A percentile compares a stretch with the other conserved stretches of the same genome.
Conservation (phyloP, 1,140 invertebrate species). For the Dryas iulia region DNA sequence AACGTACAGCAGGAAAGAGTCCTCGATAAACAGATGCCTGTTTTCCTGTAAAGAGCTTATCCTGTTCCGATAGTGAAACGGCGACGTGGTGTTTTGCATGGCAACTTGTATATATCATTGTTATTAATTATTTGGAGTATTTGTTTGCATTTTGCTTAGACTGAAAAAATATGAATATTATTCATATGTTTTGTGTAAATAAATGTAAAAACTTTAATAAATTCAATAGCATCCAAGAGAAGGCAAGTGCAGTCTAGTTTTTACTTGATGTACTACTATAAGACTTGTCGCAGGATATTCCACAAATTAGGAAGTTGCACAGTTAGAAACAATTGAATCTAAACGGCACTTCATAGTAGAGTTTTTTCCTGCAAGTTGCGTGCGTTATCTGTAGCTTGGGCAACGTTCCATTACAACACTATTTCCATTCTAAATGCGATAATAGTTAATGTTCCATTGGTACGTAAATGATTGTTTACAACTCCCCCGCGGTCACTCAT, state of each 20-base stretch:
- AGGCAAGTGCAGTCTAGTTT: not conserved
- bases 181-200: too few species aligned
- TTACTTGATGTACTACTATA: not conserved
- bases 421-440: constrained; percentile 12
- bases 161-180: too few species aligned
- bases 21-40: constrained; percentile 29
- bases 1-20: constrained; percentile 32
- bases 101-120: not conserved
- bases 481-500: constrained; percentile 17
- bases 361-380: not conserved
- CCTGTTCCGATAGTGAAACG: constrained; percentile 23
- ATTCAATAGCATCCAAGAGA: too few species aligned
- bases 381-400: constrained; percentile 4
- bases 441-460: constrained; percentile 11
- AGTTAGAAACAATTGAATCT: not conserved
- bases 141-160: too few species aligned
- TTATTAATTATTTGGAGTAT: not conserved
- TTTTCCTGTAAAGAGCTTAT: constrained; percentile 37
- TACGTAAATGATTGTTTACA: constrained; percentile 26
- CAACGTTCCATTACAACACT: constrained; percentile 18
- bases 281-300: not conserved
- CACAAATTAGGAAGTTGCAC: not conserved
- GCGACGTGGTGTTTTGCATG: constrained; percentile 7
- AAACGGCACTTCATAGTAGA: not conserved
- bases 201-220: too few species aligned